These are phyloP conservation scores for Caerostris extrusa DNA, from an alignment of 1,140 invertebrate species.

Conservation along the genomic window DNA sequence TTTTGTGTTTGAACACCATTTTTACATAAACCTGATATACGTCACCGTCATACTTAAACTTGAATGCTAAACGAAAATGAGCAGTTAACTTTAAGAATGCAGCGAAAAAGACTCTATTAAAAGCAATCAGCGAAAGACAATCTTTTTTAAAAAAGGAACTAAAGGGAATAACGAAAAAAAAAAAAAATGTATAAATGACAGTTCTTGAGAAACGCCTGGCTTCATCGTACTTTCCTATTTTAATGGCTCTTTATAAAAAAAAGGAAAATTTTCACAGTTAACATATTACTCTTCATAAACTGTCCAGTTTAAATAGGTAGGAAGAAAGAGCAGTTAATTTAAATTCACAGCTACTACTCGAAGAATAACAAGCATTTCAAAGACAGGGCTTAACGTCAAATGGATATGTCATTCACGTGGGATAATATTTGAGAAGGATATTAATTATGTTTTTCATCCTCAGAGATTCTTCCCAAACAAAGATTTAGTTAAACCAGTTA, in stretches of 20 bases:
- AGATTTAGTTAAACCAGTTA: background rate
- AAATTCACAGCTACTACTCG: background rate
- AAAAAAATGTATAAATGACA: background rate
- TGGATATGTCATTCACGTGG: background rate
- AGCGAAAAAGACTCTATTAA: slow-evolving; percentile 17
- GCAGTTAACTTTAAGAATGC: background rate
- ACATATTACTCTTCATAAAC: slow-evolving; percentile 31
- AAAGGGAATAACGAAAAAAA: background rate
- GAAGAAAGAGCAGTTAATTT: background rate
- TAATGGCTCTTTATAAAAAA: slow-evolving; percentile 25
- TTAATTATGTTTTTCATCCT: slow-evolving; percentile 4
- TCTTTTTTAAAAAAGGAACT: background rate
- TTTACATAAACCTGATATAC: background rate
- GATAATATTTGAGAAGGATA: slow-evolving; percentile 19
- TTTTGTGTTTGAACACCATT: background rate
- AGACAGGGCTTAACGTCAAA: slow-evolving; percentile 2
- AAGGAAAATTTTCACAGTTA: slow-evolving; percentile 18
- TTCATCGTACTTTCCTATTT: background rate
- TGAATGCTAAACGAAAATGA: background rate
- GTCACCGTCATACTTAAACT: background rate
- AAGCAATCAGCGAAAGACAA: slow-evolving; percentile 23
- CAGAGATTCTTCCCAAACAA: background rate
- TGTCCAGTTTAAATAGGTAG: slow-evolving; percentile 12
- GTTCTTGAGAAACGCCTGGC: slow-evolving; percentile 1
- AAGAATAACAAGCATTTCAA: slow-evolving; percentile 31